Percentiles rank a stretch among this genome's conserved stretches.
phyloP scores from a whole-genome alignment of 92 coral and sea anemone genomes.

The Pocillopora meandrina region DNA sequence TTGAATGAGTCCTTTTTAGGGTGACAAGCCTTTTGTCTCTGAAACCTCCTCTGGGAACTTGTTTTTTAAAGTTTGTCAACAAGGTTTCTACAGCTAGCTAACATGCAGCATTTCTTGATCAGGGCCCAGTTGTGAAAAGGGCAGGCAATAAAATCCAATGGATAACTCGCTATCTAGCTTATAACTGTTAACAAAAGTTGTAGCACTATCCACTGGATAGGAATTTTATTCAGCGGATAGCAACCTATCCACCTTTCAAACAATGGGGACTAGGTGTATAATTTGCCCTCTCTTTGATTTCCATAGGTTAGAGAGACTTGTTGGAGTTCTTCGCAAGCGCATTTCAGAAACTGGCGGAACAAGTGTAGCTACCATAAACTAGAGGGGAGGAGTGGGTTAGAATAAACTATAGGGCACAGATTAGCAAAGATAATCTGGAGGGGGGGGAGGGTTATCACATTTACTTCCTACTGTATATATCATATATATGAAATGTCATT shows the following conservation, averaged over 20 bases:
- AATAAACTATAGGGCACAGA: conserved; percentile 69
- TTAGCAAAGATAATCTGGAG: conserved; percentile 73
- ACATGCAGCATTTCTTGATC: too few relatives aligned
- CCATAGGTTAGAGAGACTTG: conserved; percentile 88
- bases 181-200: neutral
- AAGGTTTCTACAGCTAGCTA: too few relatives aligned
- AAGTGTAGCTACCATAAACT: conserved; percentile 80
- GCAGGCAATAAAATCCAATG: too few relatives aligned
- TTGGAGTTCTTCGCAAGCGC: conserved; percentile 92
- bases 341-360: conserved; percentile 80
- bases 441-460: neutral
- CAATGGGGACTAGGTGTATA: neutral
- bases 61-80: too few relatives aligned
- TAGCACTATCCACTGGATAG: neutral
- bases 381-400: conserved; percentile 10
- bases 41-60: too few relatives aligned
- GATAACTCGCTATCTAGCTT: neutral
- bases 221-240: neutral
- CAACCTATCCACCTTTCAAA: neutral
- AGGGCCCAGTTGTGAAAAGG: neutral
- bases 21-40: neutral
- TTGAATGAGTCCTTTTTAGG: too few relatives aligned
- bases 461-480: conserved; percentile 3
- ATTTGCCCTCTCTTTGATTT: neutral
- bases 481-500: neutral